A percentile compares a stretch with the other conserved stretches of the same genome.
Conservation (phyloP, 2,888 invertebrate species). For the Macrostomum cliftonense region DNA sequence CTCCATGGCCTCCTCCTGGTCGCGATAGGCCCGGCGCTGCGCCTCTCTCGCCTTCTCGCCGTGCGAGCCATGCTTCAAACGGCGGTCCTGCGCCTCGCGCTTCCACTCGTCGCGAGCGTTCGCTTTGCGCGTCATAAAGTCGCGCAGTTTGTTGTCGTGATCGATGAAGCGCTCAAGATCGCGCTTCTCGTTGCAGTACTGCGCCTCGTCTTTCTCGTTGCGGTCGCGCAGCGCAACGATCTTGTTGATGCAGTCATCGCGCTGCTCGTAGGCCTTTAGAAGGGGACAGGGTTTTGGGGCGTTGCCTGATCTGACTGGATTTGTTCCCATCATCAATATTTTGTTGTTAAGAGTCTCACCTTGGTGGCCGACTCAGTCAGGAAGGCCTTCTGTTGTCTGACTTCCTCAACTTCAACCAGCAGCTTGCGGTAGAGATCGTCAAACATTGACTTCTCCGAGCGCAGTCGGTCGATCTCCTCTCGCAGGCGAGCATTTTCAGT, state of each 20-base stretch:
- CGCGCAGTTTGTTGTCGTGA: constrained; percentile 60
- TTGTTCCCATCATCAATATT: too few relatives aligned
- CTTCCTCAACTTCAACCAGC: constrained; percentile 51
- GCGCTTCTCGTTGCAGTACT: constrained; percentile 57
- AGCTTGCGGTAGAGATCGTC: constrained; percentile 59
- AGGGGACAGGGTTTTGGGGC: too few relatives aligned
- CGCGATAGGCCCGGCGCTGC: constrained; percentile 49
- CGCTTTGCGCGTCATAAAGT: constrained; percentile 57
- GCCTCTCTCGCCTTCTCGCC: constrained; percentile 47
- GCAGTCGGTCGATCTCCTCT: constrained; percentile 56
- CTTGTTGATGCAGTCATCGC: constrained; percentile 45
- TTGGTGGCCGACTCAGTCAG: constrained; percentile 66
- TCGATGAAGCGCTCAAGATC: constrained; percentile 62
- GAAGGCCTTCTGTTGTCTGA: constrained; percentile 60
- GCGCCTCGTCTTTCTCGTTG: constrained; percentile 49
- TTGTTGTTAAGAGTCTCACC: constrained; percentile 21
- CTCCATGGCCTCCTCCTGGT: constrained; percentile 54
- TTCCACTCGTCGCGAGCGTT: constrained; percentile 45
- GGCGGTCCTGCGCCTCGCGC: constrained; percentile 40
- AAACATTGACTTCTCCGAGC: constrained; percentile 60
- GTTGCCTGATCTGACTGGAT: too few relatives aligned
- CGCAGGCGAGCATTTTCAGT: constrained; percentile 41
- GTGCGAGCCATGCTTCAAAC: constrained; percentile 33
- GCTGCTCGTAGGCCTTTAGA: too few relatives aligned
- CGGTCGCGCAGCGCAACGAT: constrained; percentile 57